Percentiles rank a stretch among this genome's conserved stretches.
Conservation (phyloP, 2,113 vertebrate genomes). For the Myxocyprinus asiaticus region DNA sequence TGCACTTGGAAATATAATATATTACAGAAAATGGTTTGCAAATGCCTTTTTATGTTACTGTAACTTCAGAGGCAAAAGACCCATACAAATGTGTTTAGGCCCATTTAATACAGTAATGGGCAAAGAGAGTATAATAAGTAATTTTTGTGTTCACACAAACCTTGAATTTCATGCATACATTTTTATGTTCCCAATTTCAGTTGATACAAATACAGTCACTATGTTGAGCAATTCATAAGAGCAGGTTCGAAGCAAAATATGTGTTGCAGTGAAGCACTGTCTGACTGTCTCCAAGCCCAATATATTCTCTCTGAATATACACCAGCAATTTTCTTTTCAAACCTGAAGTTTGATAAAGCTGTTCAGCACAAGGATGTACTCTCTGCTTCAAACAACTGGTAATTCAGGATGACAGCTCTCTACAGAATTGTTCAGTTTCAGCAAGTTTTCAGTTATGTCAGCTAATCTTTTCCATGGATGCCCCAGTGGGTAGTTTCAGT, state of each 20-base stretch:
- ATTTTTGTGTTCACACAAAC: too few relatives aligned
- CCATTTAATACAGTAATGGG: too few relatives aligned
- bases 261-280: not conserved
- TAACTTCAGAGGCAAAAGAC: too few relatives aligned
- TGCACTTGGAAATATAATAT: too few relatives aligned
- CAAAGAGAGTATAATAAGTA: too few relatives aligned
- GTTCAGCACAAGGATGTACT: constrained; percentile 2
- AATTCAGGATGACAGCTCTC: constrained; percentile 20
- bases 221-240: too few relatives aligned
- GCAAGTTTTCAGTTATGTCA: constrained; percentile 23
- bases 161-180: too few relatives aligned
- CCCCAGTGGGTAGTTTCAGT: constrained; percentile 14
- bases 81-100: too few relatives aligned
- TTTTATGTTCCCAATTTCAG: too few relatives aligned
- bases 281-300: constrained; percentile 2
- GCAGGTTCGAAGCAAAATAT: too few relatives aligned
- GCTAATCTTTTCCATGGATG: constrained; percentile 6
- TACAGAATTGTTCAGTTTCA: constrained; percentile 22
- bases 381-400: constrained; percentile 15
- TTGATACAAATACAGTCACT: not conserved
- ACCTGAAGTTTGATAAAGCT: constrained; percentile 25
- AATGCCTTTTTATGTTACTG: too few relatives aligned
- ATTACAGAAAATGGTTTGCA: too few relatives aligned
- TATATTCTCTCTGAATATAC: constrained; percentile 6
- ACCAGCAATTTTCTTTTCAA: constrained; percentile 28